Percentiles rank a stretch among this genome's conserved stretches.
Conservation (phyloP, 2,888 invertebrate genomes). For the Ashinkailepas kermadecensis region DNA sequence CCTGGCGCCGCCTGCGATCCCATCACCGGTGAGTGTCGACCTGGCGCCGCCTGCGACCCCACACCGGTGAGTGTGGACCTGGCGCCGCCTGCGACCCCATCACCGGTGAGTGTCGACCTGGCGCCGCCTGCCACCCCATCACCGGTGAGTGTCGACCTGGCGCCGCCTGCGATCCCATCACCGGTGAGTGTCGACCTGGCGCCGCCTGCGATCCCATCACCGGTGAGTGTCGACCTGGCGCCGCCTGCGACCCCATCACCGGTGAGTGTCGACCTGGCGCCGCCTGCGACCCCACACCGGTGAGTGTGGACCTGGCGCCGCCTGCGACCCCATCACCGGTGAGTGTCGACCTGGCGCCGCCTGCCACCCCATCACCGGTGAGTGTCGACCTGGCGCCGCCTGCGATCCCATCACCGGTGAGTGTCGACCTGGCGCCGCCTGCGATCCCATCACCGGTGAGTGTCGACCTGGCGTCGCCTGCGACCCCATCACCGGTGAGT, state of each 20-base stretch:
- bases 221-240: slow-evolving; percentile 74
- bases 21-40: no score
- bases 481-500: slow-evolving; percentile 69
- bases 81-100: slow-evolving; percentile 70
- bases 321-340: slow-evolving; percentile 77
- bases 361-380: slow-evolving; percentile 71
- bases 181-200: slow-evolving; percentile 59
- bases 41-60: no score
- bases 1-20: no score
- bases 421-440: slow-evolving; percentile 73
- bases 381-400: slow-evolving; percentile 47
- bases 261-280: no score
- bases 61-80: no score
- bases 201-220: slow-evolving; percentile 76
- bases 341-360: slow-evolving; percentile 62
- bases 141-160: no score
- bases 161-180: no score
- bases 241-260: slow-evolving; percentile 71
- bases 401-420: no score
- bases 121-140: no score
- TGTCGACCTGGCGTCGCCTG: slow-evolving; percentile 80
- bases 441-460: slow-evolving; percentile 72
- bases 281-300: no score
- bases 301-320: no score
- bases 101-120: slow-evolving; percentile 60